Percentiles rank a stretch among this genome's conserved stretches.
Evolutionary conservation across 2,888 invertebrate species (phyloP).

Genomic region (Julus scanicus): DNA sequence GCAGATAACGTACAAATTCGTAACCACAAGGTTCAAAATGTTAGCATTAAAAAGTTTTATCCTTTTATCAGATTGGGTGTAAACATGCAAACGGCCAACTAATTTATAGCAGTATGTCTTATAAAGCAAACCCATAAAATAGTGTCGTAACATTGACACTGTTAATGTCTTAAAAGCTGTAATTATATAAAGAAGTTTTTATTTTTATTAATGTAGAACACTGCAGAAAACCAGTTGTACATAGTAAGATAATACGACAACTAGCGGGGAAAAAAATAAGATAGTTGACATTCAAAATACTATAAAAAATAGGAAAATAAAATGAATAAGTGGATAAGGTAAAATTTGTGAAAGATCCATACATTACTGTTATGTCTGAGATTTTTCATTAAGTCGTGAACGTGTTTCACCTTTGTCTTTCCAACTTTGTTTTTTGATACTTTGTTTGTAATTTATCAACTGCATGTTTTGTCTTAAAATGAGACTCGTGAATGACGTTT

Average conservation of each 20-base stretch:
- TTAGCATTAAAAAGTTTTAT: neutral
- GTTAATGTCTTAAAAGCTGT: neutral
- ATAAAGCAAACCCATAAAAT: neutral
- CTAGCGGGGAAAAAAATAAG: neutral
- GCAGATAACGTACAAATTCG: neutral
- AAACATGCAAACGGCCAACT: neutral
- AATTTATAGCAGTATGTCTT: neutral
- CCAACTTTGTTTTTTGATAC: neutral
- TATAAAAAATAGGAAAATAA: neutral
- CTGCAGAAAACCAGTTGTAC: neutral
- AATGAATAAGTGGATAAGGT: neutral
- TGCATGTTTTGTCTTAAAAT: neutral
- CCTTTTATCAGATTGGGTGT: neutral
- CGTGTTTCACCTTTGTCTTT: neutral
- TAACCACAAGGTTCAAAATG: neutral
- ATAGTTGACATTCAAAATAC: neutral
- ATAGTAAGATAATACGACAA: neutral
- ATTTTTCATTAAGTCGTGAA: neutral
- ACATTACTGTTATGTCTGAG: neutral
- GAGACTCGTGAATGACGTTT: constrained; percentile 9
- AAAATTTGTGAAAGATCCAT: neutral
- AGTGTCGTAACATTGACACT: constrained; percentile 7
- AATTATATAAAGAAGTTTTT: neutral
- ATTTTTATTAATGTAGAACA: neutral
- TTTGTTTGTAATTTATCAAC: neutral